These are phyloP conservation scores for Proisotoma minuta DNA, from an alignment of 2,888 invertebrate genomes.

Conservation along the genomic window DNA sequence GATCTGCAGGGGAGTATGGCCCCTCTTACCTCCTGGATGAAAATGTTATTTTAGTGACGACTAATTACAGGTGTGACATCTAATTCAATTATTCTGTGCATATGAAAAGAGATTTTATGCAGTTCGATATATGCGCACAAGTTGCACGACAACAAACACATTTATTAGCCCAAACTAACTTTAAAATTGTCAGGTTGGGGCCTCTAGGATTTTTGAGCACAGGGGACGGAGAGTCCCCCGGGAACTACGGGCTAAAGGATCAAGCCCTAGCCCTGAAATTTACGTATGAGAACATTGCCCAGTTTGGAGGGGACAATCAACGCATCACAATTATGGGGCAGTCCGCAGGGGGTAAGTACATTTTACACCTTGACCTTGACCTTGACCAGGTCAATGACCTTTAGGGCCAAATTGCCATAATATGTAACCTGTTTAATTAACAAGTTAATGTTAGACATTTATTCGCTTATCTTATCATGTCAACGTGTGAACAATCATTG, in stretches of 20 bases:
- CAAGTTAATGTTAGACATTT: no score
- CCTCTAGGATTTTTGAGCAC: constrained; percentile 36
- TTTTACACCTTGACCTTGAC: no score
- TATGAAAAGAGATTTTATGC: no score
- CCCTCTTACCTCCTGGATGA: constrained; percentile 28
- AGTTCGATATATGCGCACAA: neutral
- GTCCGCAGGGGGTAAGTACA: constrained; percentile 31
- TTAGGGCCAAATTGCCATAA: no score
- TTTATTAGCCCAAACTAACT: neutral
- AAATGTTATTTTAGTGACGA: constrained; percentile 22
- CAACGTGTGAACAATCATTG: no score
- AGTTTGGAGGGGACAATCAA: constrained; percentile 28
- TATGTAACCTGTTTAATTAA: no score
- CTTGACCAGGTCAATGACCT: no score
- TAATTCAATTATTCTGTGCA: constrained; percentile 8
- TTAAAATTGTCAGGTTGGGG: neutral
- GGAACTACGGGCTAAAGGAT: constrained; percentile 36
- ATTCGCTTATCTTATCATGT: no score
- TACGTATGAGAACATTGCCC: constrained; percentile 34
- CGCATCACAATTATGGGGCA: constrained; percentile 25
- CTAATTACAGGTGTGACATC: constrained; percentile 25
- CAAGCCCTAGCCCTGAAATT: constrained; percentile 38
- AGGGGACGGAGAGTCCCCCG: constrained; percentile 26
- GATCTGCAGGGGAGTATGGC: constrained; percentile 24
- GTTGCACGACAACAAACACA: no score